Base-by-base conservation (phyloP, 2,113 vertebrate genomes). In the Malurus melanocephalus region DNA sequence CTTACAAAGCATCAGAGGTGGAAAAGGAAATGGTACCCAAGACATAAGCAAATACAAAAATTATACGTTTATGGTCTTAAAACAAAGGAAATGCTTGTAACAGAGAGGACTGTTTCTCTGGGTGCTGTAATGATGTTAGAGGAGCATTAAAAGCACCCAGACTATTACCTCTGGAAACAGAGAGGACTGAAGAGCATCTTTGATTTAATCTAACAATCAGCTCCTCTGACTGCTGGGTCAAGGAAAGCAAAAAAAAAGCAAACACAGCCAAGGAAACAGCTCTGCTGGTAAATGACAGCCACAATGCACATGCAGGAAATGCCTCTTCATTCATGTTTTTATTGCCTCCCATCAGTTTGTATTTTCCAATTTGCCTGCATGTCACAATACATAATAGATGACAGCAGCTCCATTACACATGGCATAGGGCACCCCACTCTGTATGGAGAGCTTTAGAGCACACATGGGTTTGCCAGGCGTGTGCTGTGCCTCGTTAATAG, bases 281-380 rank as follows among this genome's bases (percentile, higher is more conserved):
- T 64, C 66, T 71, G 84, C 18, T 59, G 19, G 4, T 5, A 16
- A 81, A 65, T 17, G 83, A 71, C 83, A 82, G 89, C 52, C 87
- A 40, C 52, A 5, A 15, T 3, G 35, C 33, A 9, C 0, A 35
- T 19, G 74, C 66, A 68, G 83, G 78, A 92, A 92, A 73, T 1
- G 15, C 73, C 86, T 88, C 52, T 35, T 43, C 90, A 79, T 88
- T 90, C 86, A 82, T 32, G 48, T 26, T 64, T 73, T 66, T 40
- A 35, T 62, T 33, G 7, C 51, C n/a, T 75, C 89, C 5, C 84
- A 26, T 75, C 77, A 51, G 77, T 81, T 43, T 74, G 53, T 40
- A 92, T 90, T 86, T 91, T 49, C 71, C 92, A 92, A 69, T 90
- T 71, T 93, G 88, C 90, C 77, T 2, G 5, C 38, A 18, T 86